Conservation (phyloP, 1,140 invertebrate species). For the Tetramorium simillimum region DNA sequence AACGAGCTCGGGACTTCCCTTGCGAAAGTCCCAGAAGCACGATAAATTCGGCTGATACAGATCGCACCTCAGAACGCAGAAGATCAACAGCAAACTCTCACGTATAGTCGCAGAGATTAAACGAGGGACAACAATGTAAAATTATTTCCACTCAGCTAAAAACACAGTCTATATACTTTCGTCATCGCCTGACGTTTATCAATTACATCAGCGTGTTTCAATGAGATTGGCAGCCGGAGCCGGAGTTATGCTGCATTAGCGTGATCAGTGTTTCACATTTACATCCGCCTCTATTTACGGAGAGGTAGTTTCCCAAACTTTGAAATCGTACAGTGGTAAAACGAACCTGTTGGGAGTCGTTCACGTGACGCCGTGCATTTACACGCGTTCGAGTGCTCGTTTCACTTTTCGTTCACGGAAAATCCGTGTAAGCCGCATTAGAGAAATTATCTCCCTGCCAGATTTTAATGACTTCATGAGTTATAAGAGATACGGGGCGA, state of each 20-base stretch:
- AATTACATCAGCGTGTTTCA: conserved; percentile 6
- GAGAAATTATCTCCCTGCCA: conserved; percentile 47
- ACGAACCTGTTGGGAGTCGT: neutral
- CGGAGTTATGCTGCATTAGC: neutral
- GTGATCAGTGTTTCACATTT: neutral
- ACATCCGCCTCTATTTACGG: conserved; percentile 32
- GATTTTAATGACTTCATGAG: conserved; percentile 50
- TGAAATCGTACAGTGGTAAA: conserved; percentile 17
- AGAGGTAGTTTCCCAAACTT: conserved; percentile 27
- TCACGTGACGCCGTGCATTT: conserved; percentile 33
- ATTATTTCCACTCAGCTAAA: neutral
- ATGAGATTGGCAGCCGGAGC: neutral
- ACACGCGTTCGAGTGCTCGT: conserved; percentile 19
- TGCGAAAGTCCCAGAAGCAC: conserved; percentile 57
- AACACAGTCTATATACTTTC: neutral
- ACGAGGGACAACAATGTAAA: neutral
- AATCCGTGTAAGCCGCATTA: conserved; percentile 48
- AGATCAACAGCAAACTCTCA: conserved; percentile 43
- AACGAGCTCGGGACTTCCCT: conserved; percentile 50
- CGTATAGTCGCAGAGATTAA: neutral
- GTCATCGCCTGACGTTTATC: neutral
- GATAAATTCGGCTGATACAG: conserved; percentile 53
- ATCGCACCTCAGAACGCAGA: conserved; percentile 36
- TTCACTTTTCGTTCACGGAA: conserved; percentile 42
- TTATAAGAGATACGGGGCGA: conserved; percentile 1